Conservation (phyloP, 64 coral and sea anemone genomes). For the Dendrophyllia cribrosa region DNA sequence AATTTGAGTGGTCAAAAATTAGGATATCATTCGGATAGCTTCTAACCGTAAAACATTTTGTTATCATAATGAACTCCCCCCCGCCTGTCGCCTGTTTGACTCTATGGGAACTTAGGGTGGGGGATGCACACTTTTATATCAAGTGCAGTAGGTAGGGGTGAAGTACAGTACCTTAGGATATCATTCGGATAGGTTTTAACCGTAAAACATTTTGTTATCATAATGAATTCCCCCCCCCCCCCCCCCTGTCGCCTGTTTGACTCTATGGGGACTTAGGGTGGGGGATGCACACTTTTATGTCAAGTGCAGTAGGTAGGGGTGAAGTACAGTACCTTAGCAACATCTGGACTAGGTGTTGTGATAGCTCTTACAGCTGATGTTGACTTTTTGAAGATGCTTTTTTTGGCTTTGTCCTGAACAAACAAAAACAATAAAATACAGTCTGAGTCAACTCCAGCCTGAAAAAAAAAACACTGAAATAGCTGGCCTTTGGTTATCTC, state of each 20-base stretch:
- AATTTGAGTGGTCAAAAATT: too few relatives aligned
- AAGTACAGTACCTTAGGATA: slow-evolving; percentile 16
- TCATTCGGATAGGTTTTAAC: too few relatives aligned
- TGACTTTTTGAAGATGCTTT: slow-evolving; percentile 55
- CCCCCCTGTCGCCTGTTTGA: neutral
- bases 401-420: slow-evolving; percentile 7
- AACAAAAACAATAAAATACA: neutral
- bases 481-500: too few relatives aligned
- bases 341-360: slow-evolving; percentile 45
- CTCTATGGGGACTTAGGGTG: neutral
- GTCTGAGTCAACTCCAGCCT: neutral
- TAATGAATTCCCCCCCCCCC: too few relatives aligned
- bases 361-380: slow-evolving; percentile 6
- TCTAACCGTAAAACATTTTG: too few relatives aligned
- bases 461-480: too few relatives aligned
- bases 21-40: too few relatives aligned
- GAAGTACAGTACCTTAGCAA: slow-evolving; percentile 46
- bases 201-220: too few relatives aligned
- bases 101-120: neutral
- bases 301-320: neutral
- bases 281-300: neutral
- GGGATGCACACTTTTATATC: neutral
- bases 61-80: too few relatives aligned
- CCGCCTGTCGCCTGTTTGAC: too few relatives aligned
- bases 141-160: too few relatives aligned